phyloP scores from a whole-genome alignment of 1,140 invertebrate species.

The Drosophila carrolli region DNA sequence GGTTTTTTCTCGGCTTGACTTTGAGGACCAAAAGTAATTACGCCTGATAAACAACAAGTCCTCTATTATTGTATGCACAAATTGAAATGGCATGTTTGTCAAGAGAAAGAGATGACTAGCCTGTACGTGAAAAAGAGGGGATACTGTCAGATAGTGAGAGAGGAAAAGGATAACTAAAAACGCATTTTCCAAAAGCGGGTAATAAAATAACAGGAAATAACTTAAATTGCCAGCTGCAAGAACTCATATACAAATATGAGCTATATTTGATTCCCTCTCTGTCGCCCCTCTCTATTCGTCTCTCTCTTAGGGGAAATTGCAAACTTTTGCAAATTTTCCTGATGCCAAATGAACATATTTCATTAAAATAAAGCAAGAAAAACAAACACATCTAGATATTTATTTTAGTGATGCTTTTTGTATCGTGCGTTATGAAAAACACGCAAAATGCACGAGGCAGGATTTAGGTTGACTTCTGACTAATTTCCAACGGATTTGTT shows the following conservation, averaged over 20 bases:
- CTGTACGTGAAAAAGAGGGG: background rate
- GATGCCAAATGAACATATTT: constrained; percentile 21
- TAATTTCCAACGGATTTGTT: background rate
- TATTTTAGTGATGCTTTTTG: background rate
- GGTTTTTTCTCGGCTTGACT: constrained; percentile 16
- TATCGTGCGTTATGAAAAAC: background rate
- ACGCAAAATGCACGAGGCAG: background rate
- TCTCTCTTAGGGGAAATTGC: constrained; percentile 14
- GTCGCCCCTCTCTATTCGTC: too few relatives aligned
- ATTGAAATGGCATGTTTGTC: constrained; percentile 1
- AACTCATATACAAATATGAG: background rate
- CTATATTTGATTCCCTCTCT: background rate
- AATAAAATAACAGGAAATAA: constrained; percentile 49
- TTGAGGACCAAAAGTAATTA: constrained; percentile 35
- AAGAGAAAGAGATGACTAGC: background rate
- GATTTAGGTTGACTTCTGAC: background rate
- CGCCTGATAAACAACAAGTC: constrained; percentile 35
- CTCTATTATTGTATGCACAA: constrained; percentile 9
- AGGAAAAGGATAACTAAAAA: constrained; percentile 4
- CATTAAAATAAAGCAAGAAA: constrained; percentile 33
- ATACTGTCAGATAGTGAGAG: background rate
- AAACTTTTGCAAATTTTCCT: constrained; percentile 30
- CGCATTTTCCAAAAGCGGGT: constrained; percentile 23
- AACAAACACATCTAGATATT: constrained; percentile 4
- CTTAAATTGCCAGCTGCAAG: constrained; percentile 42